Evolutionary conservation across 2,888 invertebrate genomes (phyloP).

Genomic region (Phasia obesa): DNA sequence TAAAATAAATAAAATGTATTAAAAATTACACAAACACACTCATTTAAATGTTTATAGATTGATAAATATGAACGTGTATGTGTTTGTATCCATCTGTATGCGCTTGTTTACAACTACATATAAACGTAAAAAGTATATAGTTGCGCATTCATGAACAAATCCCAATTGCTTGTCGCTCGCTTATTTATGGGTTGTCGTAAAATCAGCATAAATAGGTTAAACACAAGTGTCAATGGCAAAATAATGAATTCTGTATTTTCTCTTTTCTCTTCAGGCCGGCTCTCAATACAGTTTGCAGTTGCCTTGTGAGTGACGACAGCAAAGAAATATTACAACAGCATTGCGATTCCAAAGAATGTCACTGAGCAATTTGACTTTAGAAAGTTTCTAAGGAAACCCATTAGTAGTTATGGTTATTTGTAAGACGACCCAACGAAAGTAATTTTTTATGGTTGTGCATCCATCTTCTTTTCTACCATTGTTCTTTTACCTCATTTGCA

Average conservation of each 20-base stretch:
- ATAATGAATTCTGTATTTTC: constrained; percentile 76
- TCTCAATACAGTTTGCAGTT: neutral
- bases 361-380: neutral
- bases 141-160: constrained; percentile 65
- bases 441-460: constrained; percentile 66
- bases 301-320: neutral
- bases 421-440: constrained; percentile 39
- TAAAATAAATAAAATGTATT: constrained; percentile 32
- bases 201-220: constrained; percentile 81
- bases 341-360: constrained; percentile 16
- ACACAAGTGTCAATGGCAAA: constrained; percentile 80
- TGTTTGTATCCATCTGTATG: neutral
- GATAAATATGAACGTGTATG: neutral
- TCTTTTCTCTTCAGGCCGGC: neutral
- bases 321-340: constrained; percentile 51
- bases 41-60: neutral
- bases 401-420: constrained; percentile 58
- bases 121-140: constrained; percentile 8
- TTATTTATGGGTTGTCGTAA: constrained; percentile 80
- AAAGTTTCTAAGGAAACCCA: constrained; percentile 37
- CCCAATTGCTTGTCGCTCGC: constrained; percentile 74
- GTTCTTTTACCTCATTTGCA: constrained; percentile 71
- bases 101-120: constrained; percentile 21
- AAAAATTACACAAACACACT: constrained; percentile 21
- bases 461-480: neutral